Base-by-base conservation (phyloP, 2,888 invertebrate species). In the Andrena praecox region DNA sequence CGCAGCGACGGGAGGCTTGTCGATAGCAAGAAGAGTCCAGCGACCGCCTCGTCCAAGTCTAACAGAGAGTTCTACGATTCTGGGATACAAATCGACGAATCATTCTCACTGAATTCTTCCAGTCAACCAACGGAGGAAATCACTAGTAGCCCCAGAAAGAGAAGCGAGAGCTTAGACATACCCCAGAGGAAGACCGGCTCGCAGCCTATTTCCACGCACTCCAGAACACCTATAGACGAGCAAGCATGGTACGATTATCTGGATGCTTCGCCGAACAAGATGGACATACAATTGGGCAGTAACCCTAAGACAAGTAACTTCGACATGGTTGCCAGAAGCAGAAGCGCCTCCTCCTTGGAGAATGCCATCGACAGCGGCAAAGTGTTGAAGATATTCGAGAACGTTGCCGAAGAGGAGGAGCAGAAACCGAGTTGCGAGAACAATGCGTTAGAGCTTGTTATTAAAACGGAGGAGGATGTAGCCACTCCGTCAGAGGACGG, bases 131-230 rank as follows among this genome's bases (percentile, higher is more conserved):
- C 74, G 20, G 89, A 90, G 10, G 91, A 90, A 0, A 50, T 78
- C 0, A 54, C 84, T 56, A 81, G 87, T 62, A 91, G 89, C 29
- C 91, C 92, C 0, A 87, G 92, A 56, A 91, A 90, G 74, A 88
- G 89, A 2, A 93, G 91, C 83, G 90, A 92, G 63, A 92, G 85
- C 33, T 80, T 91, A 62, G 91, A 91, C 70, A 92, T 91, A 29
- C 92, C 93, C 0, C 85, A 74, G 20, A 87, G 90, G 8, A 89
- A 85, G 16, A 71, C 89, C 2, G 67, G 84, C 1, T 86, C 91
- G 2, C 89, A 89, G 62, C 80, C 86, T 10, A 87, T 89, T 12
- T 88, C 88, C 20, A 60, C 42, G 2, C 60, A 69, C 3, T 82
- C 85, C 1, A 27, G n/a, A 35, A 20, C 67, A 6, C 63, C 70